Base-by-base conservation (phyloP, 1,140 invertebrate genomes). In the Neotoxoptera formosana region DNA sequence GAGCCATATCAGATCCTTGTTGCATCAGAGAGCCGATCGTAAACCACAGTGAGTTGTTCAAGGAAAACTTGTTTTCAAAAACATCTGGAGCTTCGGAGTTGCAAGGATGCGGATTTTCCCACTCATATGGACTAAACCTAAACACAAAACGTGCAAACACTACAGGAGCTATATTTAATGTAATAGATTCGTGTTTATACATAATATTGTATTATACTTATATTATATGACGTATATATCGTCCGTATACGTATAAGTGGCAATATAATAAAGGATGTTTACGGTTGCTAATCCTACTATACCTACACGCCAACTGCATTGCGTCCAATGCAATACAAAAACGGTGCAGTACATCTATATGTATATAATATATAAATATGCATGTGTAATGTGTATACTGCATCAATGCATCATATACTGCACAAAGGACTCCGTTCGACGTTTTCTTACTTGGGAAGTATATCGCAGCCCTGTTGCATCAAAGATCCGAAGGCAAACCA, bases 401-500 rank as follows among this genome's bases (percentile, higher is more conserved):
- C n/a, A n/a, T n/a, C n/a, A n/a, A n/a, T n/a, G n/a, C 4, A 41
- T 76, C n/a, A 76, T 76, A 17, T n/a, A 76, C n/a, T n/a, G n/a
- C 60, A 76, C 14, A 76, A 41, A 30, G 17, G n/a, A 76, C 14
- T 76, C 47, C 67, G 30, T 51, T 92, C 9, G 30, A 51, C 20
- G 47, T 83, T 51, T 23, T 95, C 97, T 97, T 97, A 98, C 98
- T 98, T 98, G 95, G 98, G 98, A 95, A 98, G 96, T 95, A 98
- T 97, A 95, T 98, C 97, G 96, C 97, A 98, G 94, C 98, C 97
- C 96, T 98, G 98, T 95, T 98, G 98, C 98, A 99, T 98, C 94
- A 99, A 96, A n/a, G 98, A 98, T 93, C 98, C 98, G 94, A 99
- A 98, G 91, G 98, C 98, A 96, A 99, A 99, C 98, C 98, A 99